phyloP scores from a whole-genome alignment of 1,140 invertebrate genomes.

The Archivesica marissinica region DNA sequence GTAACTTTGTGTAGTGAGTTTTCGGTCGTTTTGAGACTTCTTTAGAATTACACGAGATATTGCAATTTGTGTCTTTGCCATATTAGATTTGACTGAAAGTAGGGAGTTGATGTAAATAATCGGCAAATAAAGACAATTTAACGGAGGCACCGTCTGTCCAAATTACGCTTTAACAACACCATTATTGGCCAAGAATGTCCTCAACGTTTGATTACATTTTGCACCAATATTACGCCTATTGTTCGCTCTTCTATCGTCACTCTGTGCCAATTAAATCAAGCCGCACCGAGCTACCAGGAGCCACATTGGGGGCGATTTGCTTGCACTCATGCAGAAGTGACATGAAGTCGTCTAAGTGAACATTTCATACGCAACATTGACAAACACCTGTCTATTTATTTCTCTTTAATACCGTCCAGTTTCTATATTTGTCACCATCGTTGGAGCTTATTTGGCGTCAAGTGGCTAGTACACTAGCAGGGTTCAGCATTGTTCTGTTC shows the following conservation, averaged over 20 bases:
- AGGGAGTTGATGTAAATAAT: slow-evolving; percentile 41
- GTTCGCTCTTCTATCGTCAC: slow-evolving; percentile 16
- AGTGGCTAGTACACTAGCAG: background rate
- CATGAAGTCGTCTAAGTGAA: background rate
- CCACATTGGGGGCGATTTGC: slow-evolving; percentile 40
- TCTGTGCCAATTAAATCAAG: slow-evolving; percentile 53
- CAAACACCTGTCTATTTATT: slow-evolving; percentile 54
- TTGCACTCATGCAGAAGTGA: slow-evolving; percentile 35
- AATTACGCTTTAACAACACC: slow-evolving; percentile 58
- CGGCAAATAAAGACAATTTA: slow-evolving; percentile 58
- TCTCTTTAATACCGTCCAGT: background rate
- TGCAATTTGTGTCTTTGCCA: background rate
- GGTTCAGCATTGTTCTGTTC: too few species aligned
- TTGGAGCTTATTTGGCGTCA: background rate
- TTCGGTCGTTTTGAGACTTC: background rate
- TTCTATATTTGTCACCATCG: too few species aligned
- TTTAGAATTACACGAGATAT: background rate
- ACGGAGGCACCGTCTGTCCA: slow-evolving; percentile 41
- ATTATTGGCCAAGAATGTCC: slow-evolving; percentile 34
- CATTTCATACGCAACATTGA: slow-evolving; percentile 61
- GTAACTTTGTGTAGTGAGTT: background rate
- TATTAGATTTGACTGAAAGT: slow-evolving; percentile 42
- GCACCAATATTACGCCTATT: slow-evolving; percentile 55
- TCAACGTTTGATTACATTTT: slow-evolving; percentile 62
- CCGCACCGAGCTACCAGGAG: slow-evolving; percentile 24